Conservation (phyloP, 2,888 invertebrate genomes). For the Ichneumoninae sp. region DNA sequence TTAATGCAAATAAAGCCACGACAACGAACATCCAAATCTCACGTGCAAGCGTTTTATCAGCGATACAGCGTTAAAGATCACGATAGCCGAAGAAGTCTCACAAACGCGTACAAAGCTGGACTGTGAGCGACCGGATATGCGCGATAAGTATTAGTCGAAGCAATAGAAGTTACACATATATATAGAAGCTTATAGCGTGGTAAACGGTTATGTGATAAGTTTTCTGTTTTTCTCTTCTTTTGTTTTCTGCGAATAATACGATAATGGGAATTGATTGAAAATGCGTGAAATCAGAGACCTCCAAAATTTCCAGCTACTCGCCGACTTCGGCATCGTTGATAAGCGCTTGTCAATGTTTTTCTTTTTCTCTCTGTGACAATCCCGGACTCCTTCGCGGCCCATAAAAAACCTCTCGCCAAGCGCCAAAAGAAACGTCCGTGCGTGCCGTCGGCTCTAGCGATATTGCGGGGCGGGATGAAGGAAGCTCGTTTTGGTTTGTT, state of each 20-base stretch:
- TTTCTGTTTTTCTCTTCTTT: neutral
- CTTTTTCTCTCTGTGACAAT: constrained; percentile 39
- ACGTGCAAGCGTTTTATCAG: constrained; percentile 9
- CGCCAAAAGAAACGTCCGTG: constrained; percentile 59
- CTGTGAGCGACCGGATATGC: neutral
- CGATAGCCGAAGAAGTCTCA: constrained; percentile 12
- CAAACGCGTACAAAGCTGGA: neutral
- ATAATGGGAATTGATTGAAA: constrained; percentile 49
- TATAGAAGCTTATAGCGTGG: neutral
- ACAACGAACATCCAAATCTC: neutral
- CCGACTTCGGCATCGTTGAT: constrained; percentile 79
- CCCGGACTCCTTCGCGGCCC: constrained; percentile 27
- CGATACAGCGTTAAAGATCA: neutral
- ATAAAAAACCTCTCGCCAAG: constrained; percentile 50
- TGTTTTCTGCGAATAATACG: constrained; percentile 15
- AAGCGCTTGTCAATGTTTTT: constrained; percentile 51
- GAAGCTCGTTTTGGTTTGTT: constrained; percentile 28
- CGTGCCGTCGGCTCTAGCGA: constrained; percentile 31
- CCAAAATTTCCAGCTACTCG: constrained; percentile 80
- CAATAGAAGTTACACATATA: neutral
- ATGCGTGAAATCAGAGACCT: constrained; percentile 74
- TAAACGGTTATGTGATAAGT: constrained; percentile 55
- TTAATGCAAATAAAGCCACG: neutral
- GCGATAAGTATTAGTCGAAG: neutral
- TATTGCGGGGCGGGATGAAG: constrained; percentile 11